A percentile compares a stretch with the other conserved stretches of the same genome.
phyloP scores from a whole-genome alignment of 2,888 invertebrate genomes.

The Ochropleura leucogaster region DNA sequence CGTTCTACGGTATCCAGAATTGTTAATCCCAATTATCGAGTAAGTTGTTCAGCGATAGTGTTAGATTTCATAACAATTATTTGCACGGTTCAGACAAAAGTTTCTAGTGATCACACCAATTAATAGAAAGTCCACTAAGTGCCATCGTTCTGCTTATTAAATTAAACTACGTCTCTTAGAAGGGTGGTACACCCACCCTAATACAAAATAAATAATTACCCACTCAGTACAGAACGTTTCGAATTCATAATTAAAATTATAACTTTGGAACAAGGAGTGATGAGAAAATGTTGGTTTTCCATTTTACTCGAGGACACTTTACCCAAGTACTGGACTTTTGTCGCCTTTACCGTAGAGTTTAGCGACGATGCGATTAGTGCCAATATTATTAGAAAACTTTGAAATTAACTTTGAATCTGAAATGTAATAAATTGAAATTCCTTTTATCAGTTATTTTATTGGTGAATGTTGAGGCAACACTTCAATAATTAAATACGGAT shows the following conservation, averaged over 20 bases:
- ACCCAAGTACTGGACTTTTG: conserved; percentile 69
- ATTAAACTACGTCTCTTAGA: conserved; percentile 63
- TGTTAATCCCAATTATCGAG: conserved; percentile 77
- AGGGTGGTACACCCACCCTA: conserved; percentile 54
- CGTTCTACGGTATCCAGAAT: conserved; percentile 66
- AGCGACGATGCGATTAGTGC: conserved; percentile 51
- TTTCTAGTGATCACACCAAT: conserved; percentile 61
- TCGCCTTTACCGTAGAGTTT: conserved; percentile 67
- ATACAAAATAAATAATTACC: conserved; percentile 74
- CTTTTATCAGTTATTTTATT: conserved; percentile 38
- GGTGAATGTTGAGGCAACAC: conserved; percentile 18
- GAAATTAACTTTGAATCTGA: conserved; percentile 42
- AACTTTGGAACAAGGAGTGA: conserved; percentile 79
- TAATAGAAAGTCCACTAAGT: conserved; percentile 67
- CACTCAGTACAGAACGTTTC: conserved; percentile 73
- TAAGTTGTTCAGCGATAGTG: conserved; percentile 59
- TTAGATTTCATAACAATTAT: conserved; percentile 54
- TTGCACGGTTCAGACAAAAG: conserved; percentile 52
- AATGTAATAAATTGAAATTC: conserved; percentile 47
- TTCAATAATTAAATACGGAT: conserved; percentile 39
- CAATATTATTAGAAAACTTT: conserved; percentile 60
- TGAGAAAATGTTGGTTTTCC: conserved; percentile 84
- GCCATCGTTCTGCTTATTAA: conserved; percentile 57
- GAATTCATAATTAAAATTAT: conserved; percentile 84
- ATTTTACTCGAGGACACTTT: conserved; percentile 80